Conservation (phyloP, 2,113 vertebrate genomes). For the Gadus chalcogrammus region DNA sequence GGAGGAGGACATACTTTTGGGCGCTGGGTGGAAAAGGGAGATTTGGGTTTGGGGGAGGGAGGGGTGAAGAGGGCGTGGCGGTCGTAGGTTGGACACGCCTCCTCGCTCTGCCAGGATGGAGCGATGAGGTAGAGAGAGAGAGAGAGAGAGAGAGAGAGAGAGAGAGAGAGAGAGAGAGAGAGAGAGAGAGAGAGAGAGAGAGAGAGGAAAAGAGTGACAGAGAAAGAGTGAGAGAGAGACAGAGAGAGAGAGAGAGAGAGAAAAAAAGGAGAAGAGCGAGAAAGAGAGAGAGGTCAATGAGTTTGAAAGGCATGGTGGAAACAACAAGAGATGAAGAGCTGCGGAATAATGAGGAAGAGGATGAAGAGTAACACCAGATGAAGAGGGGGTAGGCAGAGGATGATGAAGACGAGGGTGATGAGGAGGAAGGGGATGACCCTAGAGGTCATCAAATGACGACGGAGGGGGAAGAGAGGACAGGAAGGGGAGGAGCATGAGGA, state of each 20-base stretch:
- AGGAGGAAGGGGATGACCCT: conserved; percentile 14
- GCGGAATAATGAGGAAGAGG: too few species aligned
- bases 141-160: background rate
- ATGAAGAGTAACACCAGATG: background rate
- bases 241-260: conserved; percentile 10
- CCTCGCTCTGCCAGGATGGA: conserved; percentile 60
- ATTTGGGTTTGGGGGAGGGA: conserved; percentile 73
- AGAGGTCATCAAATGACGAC: background rate
- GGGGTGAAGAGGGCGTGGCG: conserved; percentile 77
- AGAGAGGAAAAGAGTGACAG: too few species aligned
- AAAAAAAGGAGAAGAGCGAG: too few species aligned
- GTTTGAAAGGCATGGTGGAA: too few species aligned
- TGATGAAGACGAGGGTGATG: background rate
- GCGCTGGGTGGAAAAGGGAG: conserved; percentile 52
- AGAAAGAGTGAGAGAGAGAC: conserved; percentile 27
- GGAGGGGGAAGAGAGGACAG: background rate
- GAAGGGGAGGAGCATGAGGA: conserved; percentile 1
- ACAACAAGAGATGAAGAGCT: too few species aligned
- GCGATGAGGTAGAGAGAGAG: conserved; percentile 32
- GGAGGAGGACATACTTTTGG: conserved; percentile 68
- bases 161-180: conserved; percentile 13
- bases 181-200: too few species aligned
- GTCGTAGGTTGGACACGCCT: conserved; percentile 69
- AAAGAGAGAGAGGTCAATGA: too few species aligned
- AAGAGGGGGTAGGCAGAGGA: conserved; percentile 1